Base-by-base conservation (phyloP, 2,888 invertebrate genomes). In the Cheilosia scutellata region DNA sequence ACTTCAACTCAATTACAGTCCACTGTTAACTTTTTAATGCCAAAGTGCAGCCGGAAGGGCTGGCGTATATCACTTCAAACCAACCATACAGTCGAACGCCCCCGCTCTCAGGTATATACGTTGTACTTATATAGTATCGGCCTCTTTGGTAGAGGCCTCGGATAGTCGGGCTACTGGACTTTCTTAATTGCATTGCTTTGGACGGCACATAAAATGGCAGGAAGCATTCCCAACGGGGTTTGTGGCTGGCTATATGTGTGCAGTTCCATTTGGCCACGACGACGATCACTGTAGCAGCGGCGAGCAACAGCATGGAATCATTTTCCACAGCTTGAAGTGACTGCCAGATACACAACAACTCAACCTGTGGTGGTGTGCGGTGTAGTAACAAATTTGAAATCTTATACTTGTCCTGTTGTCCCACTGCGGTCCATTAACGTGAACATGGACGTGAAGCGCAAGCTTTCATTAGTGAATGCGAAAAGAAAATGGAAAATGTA, bases 1-100 rank as follows among this genome's bases (percentile, higher is more conserved):
- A 80, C 66, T 76, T 80, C 47, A 80, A 86, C 76, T 77, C 82
- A 86, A 82, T 86, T 82, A 82, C 70, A 70, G 65, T 65, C 76
- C 71, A 60, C 62, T 65, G 82, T 76, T 82, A 76, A 82, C 82
- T 82, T 82, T 82, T 76, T 82, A 82, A 76, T 82, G 76, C 70
- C 57, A 63, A 70, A 82, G 82, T 75, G 60, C 75, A 82, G 76
- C 58, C 58, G 33, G 49, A 55, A 62, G 62, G 62, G 11, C 49
- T 75, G 40, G 33, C 70, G 25, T 65, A 55, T 57, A 80, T 62
- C 57, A 62, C 62, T 58, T 44, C 20, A 49, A 33, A 65, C 47
- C 42, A 55, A 7, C 27, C 55, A 40, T n/a, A 42, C 37, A 37
- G 7, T 37, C 11, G 11, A 37, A 5, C 37, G 37, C 42, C 1